Evolutionary conservation across 1,140 invertebrate genomes (phyloP), one percentile per base, ranked within the genome.

Genomic region (Orchesella cincta): DNA sequence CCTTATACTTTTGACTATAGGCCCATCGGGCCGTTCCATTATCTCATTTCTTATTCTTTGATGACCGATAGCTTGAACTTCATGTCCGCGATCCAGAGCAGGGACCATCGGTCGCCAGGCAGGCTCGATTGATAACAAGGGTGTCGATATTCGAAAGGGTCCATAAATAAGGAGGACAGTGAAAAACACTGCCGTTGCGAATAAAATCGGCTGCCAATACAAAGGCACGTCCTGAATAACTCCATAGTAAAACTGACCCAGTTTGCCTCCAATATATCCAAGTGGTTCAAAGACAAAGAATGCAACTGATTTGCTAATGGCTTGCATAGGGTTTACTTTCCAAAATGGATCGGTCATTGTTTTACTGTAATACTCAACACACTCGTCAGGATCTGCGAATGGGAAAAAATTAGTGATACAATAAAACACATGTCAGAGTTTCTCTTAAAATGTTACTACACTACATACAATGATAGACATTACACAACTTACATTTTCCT

Each of bases 281-380:
- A 75, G 8, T 16, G 78, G 78, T 28, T 26, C 1, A 36, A 81
- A 80, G 5, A 81, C 33, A 16, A 81, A 39, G 8, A 18, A 29
- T 1, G 76, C 52, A 20, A 76, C 34, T 1, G 71, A 67, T 16
- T 78, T 70, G 2, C 74, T 74, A 34, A 81, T 73, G 0, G 81
- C 81, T 54, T 79, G 76, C 20, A 78, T 28, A 5, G 81, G 81
- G 67, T 36, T 78, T 12, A 76, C 74, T 1, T 31, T 39, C 54
- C 71, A 80, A 29, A 81, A 72, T 0, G 81, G 78, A 71, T 81
- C 81, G 14, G 62, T 76, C 74, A 78, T 70, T 8, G 39, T 73
- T 18, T 73, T 36, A 28, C 36, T 18, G 51, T 81, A 67, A 39
- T 81, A 79, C 31, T 75, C 39, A 31, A 29, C 36, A 39, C 81